Conservation (phyloP, 23 tunicate species). For the Diplosoma virens region DNA sequence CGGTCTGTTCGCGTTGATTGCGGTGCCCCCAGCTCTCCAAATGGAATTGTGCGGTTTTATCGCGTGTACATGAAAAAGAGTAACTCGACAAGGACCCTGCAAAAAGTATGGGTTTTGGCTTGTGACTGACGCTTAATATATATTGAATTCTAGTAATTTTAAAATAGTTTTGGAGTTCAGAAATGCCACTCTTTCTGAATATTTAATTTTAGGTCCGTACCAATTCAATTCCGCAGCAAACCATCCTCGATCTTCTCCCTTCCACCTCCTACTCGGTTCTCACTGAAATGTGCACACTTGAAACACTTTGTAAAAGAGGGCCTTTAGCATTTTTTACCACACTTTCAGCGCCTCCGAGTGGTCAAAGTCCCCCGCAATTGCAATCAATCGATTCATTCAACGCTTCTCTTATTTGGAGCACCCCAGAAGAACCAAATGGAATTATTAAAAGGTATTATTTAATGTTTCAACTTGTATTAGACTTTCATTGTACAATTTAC, state of each 20-base stretch:
- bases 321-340: constrained; percentile 65
- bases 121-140: too few relatives aligned
- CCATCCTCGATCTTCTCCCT: constrained; percentile 46
- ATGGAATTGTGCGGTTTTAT: constrained; percentile 65
- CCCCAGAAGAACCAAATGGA: constrained; percentile 66
- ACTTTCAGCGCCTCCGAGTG: constrained; percentile 79
- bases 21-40: constrained; percentile 47
- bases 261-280: constrained; percentile 60
- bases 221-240: constrained; percentile 31
- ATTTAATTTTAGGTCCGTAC: constrained; percentile 51
- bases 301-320: constrained; percentile 48
- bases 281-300: constrained; percentile 72
- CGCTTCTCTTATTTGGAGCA: constrained; percentile 55
- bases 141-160: too few relatives aligned
- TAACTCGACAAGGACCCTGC: neutral
- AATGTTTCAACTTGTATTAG: neutral
- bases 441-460: constrained; percentile 47
- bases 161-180: neutral
- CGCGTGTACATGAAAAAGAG: constrained; percentile 45
- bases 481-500: too few relatives aligned
- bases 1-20: constrained; percentile 45
- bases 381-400: constrained; percentile 20
- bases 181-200: neutral
- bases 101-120: too few relatives aligned
- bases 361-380: constrained; percentile 58